Conservation (phyloP, 2,113 vertebrate genomes). For the Trinectes maculatus region DNA sequence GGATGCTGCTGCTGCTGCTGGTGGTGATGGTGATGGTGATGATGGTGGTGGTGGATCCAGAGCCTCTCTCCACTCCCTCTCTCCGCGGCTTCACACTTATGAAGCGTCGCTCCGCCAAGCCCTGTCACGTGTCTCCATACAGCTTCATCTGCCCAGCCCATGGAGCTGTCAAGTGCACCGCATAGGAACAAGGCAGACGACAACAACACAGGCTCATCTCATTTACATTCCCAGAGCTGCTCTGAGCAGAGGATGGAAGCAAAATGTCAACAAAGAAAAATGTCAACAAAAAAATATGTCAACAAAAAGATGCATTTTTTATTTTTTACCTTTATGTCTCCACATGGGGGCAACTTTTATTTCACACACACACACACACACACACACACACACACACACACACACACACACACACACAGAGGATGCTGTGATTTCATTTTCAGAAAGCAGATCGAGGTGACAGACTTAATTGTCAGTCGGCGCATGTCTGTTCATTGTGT, state of each 20-base stretch:
- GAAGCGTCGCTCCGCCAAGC: conserved; percentile 69
- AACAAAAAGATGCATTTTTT: not conserved
- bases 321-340: not conserved
- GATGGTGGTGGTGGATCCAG: conserved; percentile 38
- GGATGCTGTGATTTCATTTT: no score
- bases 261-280: not conserved
- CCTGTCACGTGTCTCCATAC: conserved; percentile 71
- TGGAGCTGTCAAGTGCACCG: conserved; percentile 38
- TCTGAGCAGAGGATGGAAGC: conserved; percentile 16
- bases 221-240: conserved; percentile 49
- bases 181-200: conserved; percentile 43
- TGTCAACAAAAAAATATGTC: no score
- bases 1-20: conserved; percentile 22
- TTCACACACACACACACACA: not conserved
- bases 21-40: conserved; percentile 25
- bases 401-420: not conserved
- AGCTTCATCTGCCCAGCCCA: conserved; percentile 65
- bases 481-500: conserved; percentile 27
- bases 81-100: conserved; percentile 73
- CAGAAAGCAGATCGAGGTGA: conserved; percentile 2
- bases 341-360: no score
- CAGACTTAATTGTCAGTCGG: conserved; percentile 24
- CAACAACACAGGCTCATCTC: no score
- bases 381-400: not conserved
- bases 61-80: conserved; percentile 55